Conservation (phyloP, 2,113 vertebrate genomes). For the Synodontis membranacea region DNA sequence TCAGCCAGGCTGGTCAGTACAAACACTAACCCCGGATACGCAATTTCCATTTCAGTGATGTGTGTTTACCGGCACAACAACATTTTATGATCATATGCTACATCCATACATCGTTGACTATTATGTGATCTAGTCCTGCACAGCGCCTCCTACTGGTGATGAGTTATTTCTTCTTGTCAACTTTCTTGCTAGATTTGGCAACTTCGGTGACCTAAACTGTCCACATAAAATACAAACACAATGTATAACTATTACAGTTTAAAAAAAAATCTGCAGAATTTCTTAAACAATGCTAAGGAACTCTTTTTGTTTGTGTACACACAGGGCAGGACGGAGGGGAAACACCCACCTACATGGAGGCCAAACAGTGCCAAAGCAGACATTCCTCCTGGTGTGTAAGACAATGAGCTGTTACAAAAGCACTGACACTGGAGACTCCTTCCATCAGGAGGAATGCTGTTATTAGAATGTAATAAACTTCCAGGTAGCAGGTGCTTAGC, state of each 20-base stretch:
- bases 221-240: not conserved
- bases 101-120: not conserved
- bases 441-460: not conserved
- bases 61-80: not conserved
- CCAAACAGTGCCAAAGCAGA: constrained; percentile 63
- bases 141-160: not conserved
- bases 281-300: not conserved
- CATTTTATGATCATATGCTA: not conserved
- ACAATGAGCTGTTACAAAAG: not conserved
- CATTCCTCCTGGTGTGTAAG: constrained; percentile 68
- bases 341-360: constrained; percentile 51
- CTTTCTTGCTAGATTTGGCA: not conserved
- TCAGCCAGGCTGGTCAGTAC: constrained; percentile 72
- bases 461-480: not conserved
- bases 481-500: not conserved
- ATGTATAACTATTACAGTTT: not conserved
- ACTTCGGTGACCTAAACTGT: too few species aligned
- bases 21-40: not conserved
- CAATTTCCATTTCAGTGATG: not conserved
- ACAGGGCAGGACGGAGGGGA: constrained; percentile 62
- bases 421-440: not conserved
- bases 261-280: not conserved
- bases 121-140: not conserved
- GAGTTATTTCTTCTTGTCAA: not conserved
- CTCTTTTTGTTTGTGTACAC: constrained; percentile 19